phyloP scores from a whole-genome alignment of 2,888 invertebrate genomes.

The Pilophorus perplexus region DNA sequence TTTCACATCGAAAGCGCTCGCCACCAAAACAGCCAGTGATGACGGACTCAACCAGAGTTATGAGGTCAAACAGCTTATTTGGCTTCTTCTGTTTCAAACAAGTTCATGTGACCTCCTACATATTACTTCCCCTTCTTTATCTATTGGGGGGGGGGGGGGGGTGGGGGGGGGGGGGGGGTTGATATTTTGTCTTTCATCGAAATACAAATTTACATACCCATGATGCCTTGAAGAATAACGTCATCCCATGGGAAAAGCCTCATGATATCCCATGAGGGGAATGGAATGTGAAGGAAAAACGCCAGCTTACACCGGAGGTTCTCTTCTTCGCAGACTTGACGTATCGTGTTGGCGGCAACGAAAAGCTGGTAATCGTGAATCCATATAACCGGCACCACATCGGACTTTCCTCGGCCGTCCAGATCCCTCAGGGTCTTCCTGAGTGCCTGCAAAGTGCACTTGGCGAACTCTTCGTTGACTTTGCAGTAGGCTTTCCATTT shows the following conservation, averaged over 20 bases:
- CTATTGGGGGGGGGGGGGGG: too few relatives aligned
- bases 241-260: slow-evolving; percentile 55
- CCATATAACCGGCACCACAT: slow-evolving; percentile 55
- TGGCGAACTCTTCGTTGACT: slow-evolving; percentile 53
- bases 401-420: slow-evolving; percentile 50
- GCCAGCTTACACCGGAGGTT: slow-evolving; percentile 54
- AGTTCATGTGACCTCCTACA: too few relatives aligned
- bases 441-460: slow-evolving; percentile 52
- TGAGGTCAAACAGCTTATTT: too few relatives aligned
- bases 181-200: too few relatives aligned
- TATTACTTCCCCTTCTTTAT: too few relatives aligned
- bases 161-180: too few relatives aligned
- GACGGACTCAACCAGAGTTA: too few relatives aligned
- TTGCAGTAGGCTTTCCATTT: slow-evolving; percentile 53
- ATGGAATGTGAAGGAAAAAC: slow-evolving; percentile 58
- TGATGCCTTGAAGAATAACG: slow-evolving; percentile 55
- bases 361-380: slow-evolving; percentile 58
- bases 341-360: slow-evolving; percentile 55
- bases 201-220: too few relatives aligned
- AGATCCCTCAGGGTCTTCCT: slow-evolving; percentile 51
- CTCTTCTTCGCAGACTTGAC: slow-evolving; percentile 53
- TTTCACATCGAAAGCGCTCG: too few relatives aligned
- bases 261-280: slow-evolving; percentile 56
- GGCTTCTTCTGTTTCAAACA: too few relatives aligned
- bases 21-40: too few relatives aligned